Percentiles rank a stretch among this genome's conserved stretches.
These are phyloP conservation scores for Melieria picta DNA, from an alignment of 2,888 invertebrate species.

Conservation along the genomic window DNA sequence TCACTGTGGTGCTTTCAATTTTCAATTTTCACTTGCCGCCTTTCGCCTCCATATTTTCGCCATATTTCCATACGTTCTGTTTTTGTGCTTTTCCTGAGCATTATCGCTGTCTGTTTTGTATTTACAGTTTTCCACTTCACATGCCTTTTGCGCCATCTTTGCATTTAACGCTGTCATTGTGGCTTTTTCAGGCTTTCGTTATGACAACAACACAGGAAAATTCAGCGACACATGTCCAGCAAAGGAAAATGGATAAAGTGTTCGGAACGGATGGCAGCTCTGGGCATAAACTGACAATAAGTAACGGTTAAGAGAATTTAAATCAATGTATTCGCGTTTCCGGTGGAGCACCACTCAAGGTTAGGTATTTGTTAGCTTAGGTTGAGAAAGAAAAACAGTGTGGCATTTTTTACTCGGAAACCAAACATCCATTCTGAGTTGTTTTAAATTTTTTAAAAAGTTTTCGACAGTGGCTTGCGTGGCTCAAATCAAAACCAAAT, in stretches of 20 bases:
- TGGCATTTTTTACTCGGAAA: too few relatives aligned
- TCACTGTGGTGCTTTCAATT: neutral
- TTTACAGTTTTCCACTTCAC: conserved; percentile 10
- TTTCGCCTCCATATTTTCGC: neutral
- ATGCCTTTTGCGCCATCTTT: neutral
- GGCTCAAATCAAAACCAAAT: too few relatives aligned
- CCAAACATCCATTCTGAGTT: too few relatives aligned
- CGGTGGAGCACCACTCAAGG: too few relatives aligned
- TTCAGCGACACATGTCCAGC: conserved; percentile 18
- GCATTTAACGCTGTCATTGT: neutral
- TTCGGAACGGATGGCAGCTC: too few relatives aligned
- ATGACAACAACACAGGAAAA: neutral
- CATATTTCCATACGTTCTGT: neutral
- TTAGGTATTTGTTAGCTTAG: too few relatives aligned
- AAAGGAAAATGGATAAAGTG: neutral
- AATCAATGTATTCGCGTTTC: too few relatives aligned
- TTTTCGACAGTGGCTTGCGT: too few relatives aligned
- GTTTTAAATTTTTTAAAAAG: too few relatives aligned
- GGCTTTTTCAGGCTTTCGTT: conserved; percentile 18
- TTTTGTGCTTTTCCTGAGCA: conserved; percentile 2
- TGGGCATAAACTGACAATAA: too few relatives aligned
- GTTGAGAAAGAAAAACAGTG: too few relatives aligned
- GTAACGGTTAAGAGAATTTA: too few relatives aligned
- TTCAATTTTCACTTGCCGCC: neutral
- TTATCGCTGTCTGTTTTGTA: neutral